phyloP scores from a whole-genome alignment of 35 echinoderm and acorn worm genomes.

The Heliocidaris tuberculata region DNA sequence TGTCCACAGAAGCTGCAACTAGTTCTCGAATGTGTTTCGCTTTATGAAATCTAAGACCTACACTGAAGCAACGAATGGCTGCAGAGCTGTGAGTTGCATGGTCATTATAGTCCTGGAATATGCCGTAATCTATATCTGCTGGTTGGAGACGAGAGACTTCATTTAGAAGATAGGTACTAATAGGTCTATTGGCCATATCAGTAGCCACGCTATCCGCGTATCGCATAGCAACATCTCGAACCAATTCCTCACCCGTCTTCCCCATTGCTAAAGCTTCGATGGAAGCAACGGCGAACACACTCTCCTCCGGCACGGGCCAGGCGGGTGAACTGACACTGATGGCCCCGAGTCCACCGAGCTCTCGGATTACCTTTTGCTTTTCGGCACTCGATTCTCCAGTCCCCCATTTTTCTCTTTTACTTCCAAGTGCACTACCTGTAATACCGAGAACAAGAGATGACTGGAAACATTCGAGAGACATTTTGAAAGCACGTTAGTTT shows the following conservation, averaged over 20 bases:
- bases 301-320: constrained; percentile 69
- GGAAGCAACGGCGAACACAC: constrained; percentile 66
- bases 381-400: constrained; percentile 7
- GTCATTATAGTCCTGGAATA: constrained; percentile 58
- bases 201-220: constrained; percentile 79
- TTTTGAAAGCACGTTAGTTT: constrained; percentile 20
- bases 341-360: constrained; percentile 10
- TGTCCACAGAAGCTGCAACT: constrained; percentile 75
- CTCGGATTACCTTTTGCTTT: neutral
- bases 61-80: constrained; percentile 63
- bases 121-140: constrained; percentile 54
- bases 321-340: constrained; percentile 43
- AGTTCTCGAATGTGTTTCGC: constrained; percentile 73
- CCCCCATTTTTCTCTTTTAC: constrained; percentile 37
- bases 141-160: constrained; percentile 65
- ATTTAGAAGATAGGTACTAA: constrained; percentile 65
- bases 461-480: constrained; percentile 90
- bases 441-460: constrained; percentile 70
- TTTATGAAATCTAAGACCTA: constrained; percentile 84
- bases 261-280: constrained; percentile 75
- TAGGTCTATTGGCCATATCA: constrained; percentile 64
- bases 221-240: constrained; percentile 73
- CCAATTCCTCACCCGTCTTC: constrained; percentile 56
- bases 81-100: constrained; percentile 63
- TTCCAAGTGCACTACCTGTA: constrained; percentile 58